Conservation (phyloP, 2,113 vertebrate genomes). For the Brachyistius frenatus region DNA sequence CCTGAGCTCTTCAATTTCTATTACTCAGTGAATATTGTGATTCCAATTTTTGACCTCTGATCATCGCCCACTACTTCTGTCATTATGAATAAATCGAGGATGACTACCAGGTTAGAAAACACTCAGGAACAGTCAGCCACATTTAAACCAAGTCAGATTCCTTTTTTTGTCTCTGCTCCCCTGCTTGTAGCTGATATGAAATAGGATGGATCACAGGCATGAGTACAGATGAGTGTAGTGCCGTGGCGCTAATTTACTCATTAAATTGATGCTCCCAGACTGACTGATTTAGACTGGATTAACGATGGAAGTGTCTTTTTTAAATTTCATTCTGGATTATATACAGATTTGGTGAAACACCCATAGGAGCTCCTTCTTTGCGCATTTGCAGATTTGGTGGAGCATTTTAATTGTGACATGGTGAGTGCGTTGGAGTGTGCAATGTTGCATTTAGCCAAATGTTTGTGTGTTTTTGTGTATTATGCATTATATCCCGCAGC, state of each 20-base stretch:
- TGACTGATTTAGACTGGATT: slow-evolving; percentile 65
- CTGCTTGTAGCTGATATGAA: slow-evolving; percentile 50
- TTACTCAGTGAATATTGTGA: not conserved
- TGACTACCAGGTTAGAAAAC: slow-evolving; percentile 1
- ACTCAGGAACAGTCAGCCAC: slow-evolving; percentile 4
- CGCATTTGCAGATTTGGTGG: slow-evolving; percentile 20
- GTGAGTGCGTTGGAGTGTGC: not conserved
- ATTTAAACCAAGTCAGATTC: slow-evolving; percentile 2
- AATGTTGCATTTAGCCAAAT: slow-evolving; percentile 23
- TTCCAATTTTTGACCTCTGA: slow-evolving; percentile 21
- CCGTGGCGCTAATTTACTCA: slow-evolving; percentile 63
- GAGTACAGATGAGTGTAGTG: slow-evolving; percentile 38
- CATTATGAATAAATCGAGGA: slow-evolving; percentile 5
- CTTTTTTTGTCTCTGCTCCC: slow-evolving; percentile 24
- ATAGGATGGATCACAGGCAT: slow-evolving; percentile 43
- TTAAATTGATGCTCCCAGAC: slow-evolving; percentile 62
- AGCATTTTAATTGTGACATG: not conserved
- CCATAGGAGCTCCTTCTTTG: not conserved
- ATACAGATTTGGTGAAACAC: slow-evolving; percentile 31
- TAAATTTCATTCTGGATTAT: slow-evolving; percentile 48
- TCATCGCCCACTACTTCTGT: not conserved
- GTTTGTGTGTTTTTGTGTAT: slow-evolving; percentile 49
- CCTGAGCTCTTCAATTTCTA: not conserved
- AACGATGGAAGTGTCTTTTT: slow-evolving; percentile 31
- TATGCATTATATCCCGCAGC: slow-evolving; percentile 40